These are phyloP conservation scores for Thinocorus orbignyianus DNA, from an alignment of 2,113 vertebrate genomes.

Conservation along the genomic window DNA sequence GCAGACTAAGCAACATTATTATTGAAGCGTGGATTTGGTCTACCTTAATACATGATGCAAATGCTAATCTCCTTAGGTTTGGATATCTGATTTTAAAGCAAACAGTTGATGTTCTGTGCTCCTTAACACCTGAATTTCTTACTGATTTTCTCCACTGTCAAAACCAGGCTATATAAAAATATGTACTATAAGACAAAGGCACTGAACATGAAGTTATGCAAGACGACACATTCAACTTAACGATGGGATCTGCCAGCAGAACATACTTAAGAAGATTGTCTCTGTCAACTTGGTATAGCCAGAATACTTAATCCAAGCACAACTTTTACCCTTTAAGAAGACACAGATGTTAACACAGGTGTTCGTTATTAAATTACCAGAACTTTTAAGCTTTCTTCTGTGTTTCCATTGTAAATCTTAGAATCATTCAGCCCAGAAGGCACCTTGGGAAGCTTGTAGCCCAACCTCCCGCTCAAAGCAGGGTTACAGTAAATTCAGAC, in stretches of 20 bases:
- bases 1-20: too few relatives aligned
- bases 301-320: not conserved
- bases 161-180: not conserved
- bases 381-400: not conserved
- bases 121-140: not conserved
- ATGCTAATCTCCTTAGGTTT: fast-evolving
- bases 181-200: not conserved
- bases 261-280: not conserved
- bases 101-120: not conserved
- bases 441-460: not conserved
- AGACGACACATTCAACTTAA: not conserved
- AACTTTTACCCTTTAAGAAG: not conserved
- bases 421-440: not conserved
- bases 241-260: not conserved
- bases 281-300: not conserved
- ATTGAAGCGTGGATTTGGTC: not conserved
- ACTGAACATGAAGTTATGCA: not conserved
- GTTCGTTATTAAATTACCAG: not conserved
- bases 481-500: not conserved
- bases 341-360: fast-evolving
- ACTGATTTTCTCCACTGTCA: not conserved
- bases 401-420: not conserved
- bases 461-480: not conserved
- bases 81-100: not conserved
- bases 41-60: not conserved